These are phyloP conservation scores for Abrostola tripartita DNA, from an alignment of 2,888 invertebrate genomes.

Conservation along the genomic window DNA sequence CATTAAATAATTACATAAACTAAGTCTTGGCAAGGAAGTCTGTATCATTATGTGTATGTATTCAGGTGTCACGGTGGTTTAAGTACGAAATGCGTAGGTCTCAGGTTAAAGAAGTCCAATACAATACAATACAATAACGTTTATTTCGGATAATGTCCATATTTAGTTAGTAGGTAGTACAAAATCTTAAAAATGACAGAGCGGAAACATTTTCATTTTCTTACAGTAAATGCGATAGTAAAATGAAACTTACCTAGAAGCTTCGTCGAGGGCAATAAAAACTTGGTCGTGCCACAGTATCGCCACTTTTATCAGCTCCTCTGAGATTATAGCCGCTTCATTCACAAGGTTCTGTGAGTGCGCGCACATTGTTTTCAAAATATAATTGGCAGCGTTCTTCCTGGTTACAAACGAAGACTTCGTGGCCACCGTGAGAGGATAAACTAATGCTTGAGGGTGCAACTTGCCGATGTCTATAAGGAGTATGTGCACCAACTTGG, in stretches of 20 bases:
- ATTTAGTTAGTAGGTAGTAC: too few species aligned
- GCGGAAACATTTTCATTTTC: too few species aligned
- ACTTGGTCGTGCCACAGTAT: slow-evolving; percentile 99
- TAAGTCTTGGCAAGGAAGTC: not conserved
- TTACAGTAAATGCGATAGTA: too few species aligned
- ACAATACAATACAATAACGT: too few species aligned
- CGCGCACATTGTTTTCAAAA: slow-evolving; percentile 97
- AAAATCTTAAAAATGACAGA: too few species aligned
- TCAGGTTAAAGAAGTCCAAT: too few species aligned
- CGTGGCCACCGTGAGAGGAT: slow-evolving; percentile 98
- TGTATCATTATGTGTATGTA: too few species aligned
- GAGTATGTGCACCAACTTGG: slow-evolving; percentile 96
- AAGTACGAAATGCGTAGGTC: too few species aligned
- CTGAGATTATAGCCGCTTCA: slow-evolving; percentile 98
- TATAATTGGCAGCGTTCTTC: slow-evolving; percentile 96
- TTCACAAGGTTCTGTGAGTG: slow-evolving; percentile 97
- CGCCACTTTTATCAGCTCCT: slow-evolving; percentile 98
- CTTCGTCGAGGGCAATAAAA: slow-evolving; percentile 95
- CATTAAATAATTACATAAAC: slow-evolving; percentile 2
- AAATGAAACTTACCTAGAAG: too few species aligned
- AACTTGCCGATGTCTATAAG: slow-evolving; percentile 98
- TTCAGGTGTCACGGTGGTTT: too few species aligned
- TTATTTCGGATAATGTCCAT: too few species aligned
- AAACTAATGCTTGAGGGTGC: slow-evolving; percentile 99
- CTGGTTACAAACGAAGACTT: slow-evolving; percentile 96